Evolutionary conservation across 2,113 vertebrate genomes (phyloP), one percentile per base, ranked within the genome.

Genomic region (Xiphophorus maculatus): DNA sequence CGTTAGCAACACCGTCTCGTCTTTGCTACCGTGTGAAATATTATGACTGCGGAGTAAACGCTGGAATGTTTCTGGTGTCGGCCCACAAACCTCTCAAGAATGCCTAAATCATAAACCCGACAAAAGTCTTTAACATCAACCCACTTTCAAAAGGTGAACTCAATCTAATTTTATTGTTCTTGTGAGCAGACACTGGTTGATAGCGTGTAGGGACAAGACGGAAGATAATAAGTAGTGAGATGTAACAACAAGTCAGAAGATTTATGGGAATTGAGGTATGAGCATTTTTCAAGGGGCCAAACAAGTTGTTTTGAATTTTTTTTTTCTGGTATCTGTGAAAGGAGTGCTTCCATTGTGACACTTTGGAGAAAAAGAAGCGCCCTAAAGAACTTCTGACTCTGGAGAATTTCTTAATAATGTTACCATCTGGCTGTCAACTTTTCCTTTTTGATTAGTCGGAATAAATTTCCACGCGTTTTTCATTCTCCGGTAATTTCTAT

Each of bases 161-260:
- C 66, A 65, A 68, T 80, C 32, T 61, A 63, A 58, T 84, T 86
- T 88, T 84, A 87, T 90, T 91, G 87, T 90, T 87, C 30, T 76
- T 61, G 27, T 42, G 73, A 69, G 58, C 80, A 82, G 80, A 84
- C 72, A 32, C 77, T 66, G 30, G 69, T 67, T 63, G 79, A 66
- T 29, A 72, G 69, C 89, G 72, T 78, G 87, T 32, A 69, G 73
- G 83, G 89, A 83, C 89, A 76, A 71, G 87, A 63, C 28, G 8
- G 22, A 40, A 54, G 63, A 85, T 87, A 87, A 83, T 84, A 72
- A 85, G 82, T 66, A 76, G 62, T 30, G 42, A 44, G 78, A 73
- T 85, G 74, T 74, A 73, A 76, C 73, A 66, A 61, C 77, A 84
- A 72, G 60, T 17, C 22, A 1, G 30, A 3, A 66, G 76, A 81